Conservation (phyloP, 1,140 invertebrate genomes). For the Drosophila tsacasi region DNA sequence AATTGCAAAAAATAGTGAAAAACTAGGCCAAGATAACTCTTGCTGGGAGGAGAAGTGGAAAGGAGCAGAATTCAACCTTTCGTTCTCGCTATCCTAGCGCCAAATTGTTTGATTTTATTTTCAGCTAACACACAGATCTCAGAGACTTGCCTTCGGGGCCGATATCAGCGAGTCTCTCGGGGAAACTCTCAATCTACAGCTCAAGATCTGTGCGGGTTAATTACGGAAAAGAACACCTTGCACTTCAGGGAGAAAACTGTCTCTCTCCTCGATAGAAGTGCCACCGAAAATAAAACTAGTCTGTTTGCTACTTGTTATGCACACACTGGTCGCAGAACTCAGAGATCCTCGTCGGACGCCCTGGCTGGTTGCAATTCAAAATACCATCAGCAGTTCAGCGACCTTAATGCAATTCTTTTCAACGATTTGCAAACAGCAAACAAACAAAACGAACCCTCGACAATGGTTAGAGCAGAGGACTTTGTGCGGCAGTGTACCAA, state of each 20-base stretch:
- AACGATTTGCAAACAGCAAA: constrained; percentile 85
- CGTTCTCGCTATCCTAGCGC: constrained; percentile 41
- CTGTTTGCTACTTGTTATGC: constrained; percentile 85
- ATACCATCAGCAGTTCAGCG: constrained; percentile 26
- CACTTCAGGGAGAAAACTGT: constrained; percentile 53
- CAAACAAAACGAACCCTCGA: constrained; percentile 78
- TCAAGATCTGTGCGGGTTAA: constrained; percentile 51
- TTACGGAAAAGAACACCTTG: constrained; percentile 50
- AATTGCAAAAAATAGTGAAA: constrained; percentile 31
- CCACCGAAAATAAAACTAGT: constrained; percentile 83
- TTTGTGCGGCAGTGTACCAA: constrained; percentile 45
- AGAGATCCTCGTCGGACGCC: constrained; percentile 24
- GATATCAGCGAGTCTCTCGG: constrained; percentile 67
- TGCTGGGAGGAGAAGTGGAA: constrained; percentile 47
- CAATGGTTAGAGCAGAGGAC: constrained; percentile 55
- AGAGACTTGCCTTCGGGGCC: constrained; percentile 48
- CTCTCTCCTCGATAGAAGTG: constrained; percentile 26
- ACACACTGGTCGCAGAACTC: constrained; percentile 75
- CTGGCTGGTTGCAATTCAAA: constrained; percentile 27
- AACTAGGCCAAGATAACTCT: constrained; percentile 31
- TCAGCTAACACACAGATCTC: constrained; percentile 69
- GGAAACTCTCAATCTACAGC: constrained; percentile 77
- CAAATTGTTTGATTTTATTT: constrained; percentile 70
- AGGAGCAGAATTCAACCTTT: constrained; percentile 37
- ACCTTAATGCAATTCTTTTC: constrained; percentile 85